Base-by-base conservation (phyloP, 35 echinoderm and acorn worm species). In the Patiria miniata region DNA sequence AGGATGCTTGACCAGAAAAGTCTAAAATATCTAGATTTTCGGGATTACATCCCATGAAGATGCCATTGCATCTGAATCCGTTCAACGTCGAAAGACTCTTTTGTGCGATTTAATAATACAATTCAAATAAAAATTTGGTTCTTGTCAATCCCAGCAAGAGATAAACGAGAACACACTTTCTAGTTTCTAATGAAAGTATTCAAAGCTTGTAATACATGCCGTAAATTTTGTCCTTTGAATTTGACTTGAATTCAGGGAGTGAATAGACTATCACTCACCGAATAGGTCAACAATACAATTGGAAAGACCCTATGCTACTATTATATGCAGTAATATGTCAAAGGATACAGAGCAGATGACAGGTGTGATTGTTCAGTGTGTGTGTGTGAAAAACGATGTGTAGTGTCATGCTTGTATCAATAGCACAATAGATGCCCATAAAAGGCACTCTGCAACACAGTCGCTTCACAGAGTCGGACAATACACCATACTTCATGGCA, bases 341-440 rank as follows among this genome's bases (percentile, higher is more conserved):
- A 7, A 73, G 65, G 65, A 32, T 73, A 15, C 26, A 73, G 42
- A 32, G 65, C 65, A 73, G 60, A 68, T 73, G 65, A 36, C 65
- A 73, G 65, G 19, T 73, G 65, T 30, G 65, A 73, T 30, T 73
- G 65, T 30, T 73, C 23, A 2, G 65, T 18, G 28, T n/a, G n/a
- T n/a, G 29, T 73, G 65, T 73, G 65, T 73, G 65, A 73, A 73
- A 47, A 73, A 73, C 65, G 65, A 28, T 73, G 65, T 73, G 34
- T 73, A 26, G 65, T 26, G 29, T 73, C 23, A 73, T 23, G 34
- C 8, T 32, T 32, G 34, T 73, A 73, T 73, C 65, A 30, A 73
- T 73, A 73, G 30, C 34, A 73, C 65, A 73, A 73, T 73, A 34
- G 29, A 36, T 73, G 26, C 23, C 65, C 23, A 36, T 73, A 36